Evolutionary conservation across 2,888 invertebrate genomes (phyloP).

Genomic region (Rhingia rostrata): DNA sequence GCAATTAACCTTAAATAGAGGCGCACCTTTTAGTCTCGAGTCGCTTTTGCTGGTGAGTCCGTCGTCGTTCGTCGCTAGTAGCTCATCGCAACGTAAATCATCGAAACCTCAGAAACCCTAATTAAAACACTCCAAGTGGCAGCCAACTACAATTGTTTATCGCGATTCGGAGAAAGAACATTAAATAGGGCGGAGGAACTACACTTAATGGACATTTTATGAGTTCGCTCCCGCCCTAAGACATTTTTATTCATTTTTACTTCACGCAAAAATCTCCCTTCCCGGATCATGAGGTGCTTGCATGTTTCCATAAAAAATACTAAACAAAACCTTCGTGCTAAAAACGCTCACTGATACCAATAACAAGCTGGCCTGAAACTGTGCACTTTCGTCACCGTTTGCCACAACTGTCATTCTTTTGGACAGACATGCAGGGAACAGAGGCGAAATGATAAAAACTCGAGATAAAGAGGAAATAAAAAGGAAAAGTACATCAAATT

Average conservation of each 20-base stretch:
- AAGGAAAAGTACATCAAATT: conserved; percentile 66
- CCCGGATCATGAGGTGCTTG: conserved; percentile 44
- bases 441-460: conserved; percentile 52
- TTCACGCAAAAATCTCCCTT: conserved; percentile 65
- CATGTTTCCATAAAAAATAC: conserved; percentile 44
- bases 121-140: conserved; percentile 66
- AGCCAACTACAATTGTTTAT: conserved; percentile 65
- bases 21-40: conserved; percentile 48
- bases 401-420: conserved; percentile 48
- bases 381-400: conserved; percentile 58
- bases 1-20: conserved; percentile 52
- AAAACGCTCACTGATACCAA: conserved; percentile 40
- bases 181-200: conserved; percentile 64
- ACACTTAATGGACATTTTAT: conserved; percentile 69
- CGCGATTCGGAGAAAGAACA: conserved; percentile 70
- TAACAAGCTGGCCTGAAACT: conserved; percentile 15
- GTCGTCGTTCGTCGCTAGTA: conserved; percentile 14
- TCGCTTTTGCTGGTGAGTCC: conserved; percentile 48
- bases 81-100: conserved; percentile 67
- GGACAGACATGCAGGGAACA: conserved; percentile 27
- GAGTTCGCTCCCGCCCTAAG: conserved; percentile 58
- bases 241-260: conserved; percentile 63
- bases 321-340: conserved; percentile 54
- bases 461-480: conserved; percentile 59
- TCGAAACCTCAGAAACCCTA: conserved; percentile 68